Percentiles rank a stretch among this genome's conserved stretches.
Evolutionary conservation across 92 coral and sea anemone genomes (phyloP).

Genomic region (Phymanthus crucifer): DNA sequence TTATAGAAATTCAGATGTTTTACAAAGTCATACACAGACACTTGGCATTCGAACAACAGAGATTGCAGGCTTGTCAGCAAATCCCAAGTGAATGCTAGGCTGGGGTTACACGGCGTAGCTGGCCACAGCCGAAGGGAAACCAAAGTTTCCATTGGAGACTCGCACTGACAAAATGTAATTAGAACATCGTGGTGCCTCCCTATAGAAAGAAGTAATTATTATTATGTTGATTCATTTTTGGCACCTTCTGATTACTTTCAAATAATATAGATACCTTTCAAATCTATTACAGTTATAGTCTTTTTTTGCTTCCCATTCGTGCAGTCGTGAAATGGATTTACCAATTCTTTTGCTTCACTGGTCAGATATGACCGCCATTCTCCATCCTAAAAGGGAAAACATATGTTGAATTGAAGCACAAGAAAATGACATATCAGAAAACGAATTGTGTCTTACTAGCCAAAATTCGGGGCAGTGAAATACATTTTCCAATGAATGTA

Average conservation of each 20-base stretch:
- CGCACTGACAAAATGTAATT: conserved; percentile 44
- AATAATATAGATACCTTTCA: conserved; percentile 8
- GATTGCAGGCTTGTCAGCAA: conserved; percentile 35
- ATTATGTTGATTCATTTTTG: not conserved
- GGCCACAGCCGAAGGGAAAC: conserved; percentile 60
- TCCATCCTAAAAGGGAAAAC: conserved; percentile 15
- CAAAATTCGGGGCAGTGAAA: conserved; percentile 14
- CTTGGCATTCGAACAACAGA: conserved; percentile 58
- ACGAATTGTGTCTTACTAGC: conserved; percentile 16
- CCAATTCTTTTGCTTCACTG: conserved; percentile 5
- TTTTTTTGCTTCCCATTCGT: conserved; percentile 17
- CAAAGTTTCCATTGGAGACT: conserved; percentile 34
- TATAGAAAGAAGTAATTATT: conserved; percentile 24
- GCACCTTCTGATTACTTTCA: conserved; percentile 4
- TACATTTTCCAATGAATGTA: conserved; percentile 14
- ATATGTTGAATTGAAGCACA: not conserved
- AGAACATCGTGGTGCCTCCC: conserved; percentile 53
- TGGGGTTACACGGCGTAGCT: conserved; percentile 58
- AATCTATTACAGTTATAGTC: conserved; percentile 15
- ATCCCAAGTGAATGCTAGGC: conserved; percentile 46
- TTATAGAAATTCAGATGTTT: conserved; percentile 39
- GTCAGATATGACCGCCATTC: conserved; percentile 11
- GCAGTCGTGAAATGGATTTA: conserved; percentile 18
- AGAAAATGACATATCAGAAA: not conserved
- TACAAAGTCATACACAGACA: conserved; percentile 45